These are phyloP conservation scores for Tuberolachnus salignus DNA, from an alignment of 2,888 invertebrate genomes.

Conservation along the genomic window DNA sequence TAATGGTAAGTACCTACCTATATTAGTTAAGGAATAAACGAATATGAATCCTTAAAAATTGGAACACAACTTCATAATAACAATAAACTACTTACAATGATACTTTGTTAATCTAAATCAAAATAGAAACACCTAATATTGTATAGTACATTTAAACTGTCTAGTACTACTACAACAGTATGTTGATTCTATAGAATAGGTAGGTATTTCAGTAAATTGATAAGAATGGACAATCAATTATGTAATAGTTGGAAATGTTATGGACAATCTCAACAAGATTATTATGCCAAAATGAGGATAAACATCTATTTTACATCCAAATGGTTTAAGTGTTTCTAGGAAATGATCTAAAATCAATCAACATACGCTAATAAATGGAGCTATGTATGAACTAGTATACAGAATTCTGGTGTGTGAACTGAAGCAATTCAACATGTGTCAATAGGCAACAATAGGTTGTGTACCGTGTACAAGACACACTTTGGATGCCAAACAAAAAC, in stretches of 20 bases:
- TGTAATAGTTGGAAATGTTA: background rate
- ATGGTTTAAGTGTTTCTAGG: background rate
- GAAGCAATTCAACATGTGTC: background rate
- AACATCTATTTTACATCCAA: background rate
- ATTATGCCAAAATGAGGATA: background rate
- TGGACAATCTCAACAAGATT: background rate
- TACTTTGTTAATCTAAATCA: constrained; percentile 10
- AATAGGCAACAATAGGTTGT: background rate
- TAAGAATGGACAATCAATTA: background rate
- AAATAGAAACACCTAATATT: background rate
- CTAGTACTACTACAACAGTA: too few species aligned
- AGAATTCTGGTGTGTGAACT: background rate
- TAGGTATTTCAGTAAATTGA: constrained; percentile 1
- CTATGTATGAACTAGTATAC: background rate
- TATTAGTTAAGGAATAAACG: background rate
- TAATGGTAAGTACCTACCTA: background rate
- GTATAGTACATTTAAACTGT: background rate
- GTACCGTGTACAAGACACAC: background rate
- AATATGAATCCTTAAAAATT: constrained; percentile 3
- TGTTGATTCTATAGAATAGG: background rate
- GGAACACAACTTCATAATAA: background rate
- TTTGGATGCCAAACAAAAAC: background rate
- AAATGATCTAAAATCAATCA: background rate
- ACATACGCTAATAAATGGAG: background rate
- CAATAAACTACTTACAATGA: background rate